Evolutionary conservation across 2,888 invertebrate species (phyloP).

Genomic region (Steinernema carpocapsae): DNA sequence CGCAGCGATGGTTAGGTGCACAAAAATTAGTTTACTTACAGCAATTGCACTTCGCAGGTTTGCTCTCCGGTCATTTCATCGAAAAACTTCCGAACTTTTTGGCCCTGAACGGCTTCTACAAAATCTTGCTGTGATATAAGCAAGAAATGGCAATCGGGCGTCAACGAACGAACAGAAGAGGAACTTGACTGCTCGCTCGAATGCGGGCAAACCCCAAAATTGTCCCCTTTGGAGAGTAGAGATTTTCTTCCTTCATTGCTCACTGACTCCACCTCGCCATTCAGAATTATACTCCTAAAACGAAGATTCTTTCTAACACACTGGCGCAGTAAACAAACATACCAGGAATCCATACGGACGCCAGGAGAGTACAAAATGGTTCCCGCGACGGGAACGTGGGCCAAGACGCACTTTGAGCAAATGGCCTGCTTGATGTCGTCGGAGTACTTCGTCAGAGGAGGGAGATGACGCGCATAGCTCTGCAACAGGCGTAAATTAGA

Average conservation of each 20-base stretch:
- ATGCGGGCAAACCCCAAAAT: slow-evolving; percentile 96
- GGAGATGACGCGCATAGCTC: slow-evolving; percentile 94
- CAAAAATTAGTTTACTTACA: slow-evolving; percentile 36
- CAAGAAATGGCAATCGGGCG: slow-evolving; percentile 98
- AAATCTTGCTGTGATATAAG: slow-evolving; percentile 97
- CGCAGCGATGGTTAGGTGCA: neutral
- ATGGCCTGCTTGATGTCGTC: slow-evolving; percentile 88
- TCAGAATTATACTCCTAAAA: slow-evolving; percentile 84
- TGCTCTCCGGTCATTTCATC: slow-evolving; percentile 79
- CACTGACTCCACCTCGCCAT: slow-evolving; percentile 93
- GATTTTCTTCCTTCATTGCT: slow-evolving; percentile 72
- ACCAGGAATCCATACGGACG: slow-evolving; percentile 96
- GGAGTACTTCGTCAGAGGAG: slow-evolving; percentile 85
- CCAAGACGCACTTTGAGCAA: slow-evolving; percentile 93
- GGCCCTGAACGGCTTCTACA: slow-evolving; percentile 76
- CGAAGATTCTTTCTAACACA: neutral
- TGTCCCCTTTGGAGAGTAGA: slow-evolving; percentile 71
- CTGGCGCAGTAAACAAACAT: neutral
- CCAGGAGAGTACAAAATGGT: slow-evolving; percentile 97
- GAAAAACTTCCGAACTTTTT: slow-evolving; percentile 83
- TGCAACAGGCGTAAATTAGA: slow-evolving; percentile 36
- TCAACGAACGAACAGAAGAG: slow-evolving; percentile 89
- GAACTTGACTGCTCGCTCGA: slow-evolving; percentile 76
- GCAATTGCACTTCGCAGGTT: slow-evolving; percentile 85
- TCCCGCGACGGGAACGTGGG: slow-evolving; percentile 94